Conservation (phyloP, 2,888 invertebrate genomes). For the Pachycephus smyrnensis region DNA sequence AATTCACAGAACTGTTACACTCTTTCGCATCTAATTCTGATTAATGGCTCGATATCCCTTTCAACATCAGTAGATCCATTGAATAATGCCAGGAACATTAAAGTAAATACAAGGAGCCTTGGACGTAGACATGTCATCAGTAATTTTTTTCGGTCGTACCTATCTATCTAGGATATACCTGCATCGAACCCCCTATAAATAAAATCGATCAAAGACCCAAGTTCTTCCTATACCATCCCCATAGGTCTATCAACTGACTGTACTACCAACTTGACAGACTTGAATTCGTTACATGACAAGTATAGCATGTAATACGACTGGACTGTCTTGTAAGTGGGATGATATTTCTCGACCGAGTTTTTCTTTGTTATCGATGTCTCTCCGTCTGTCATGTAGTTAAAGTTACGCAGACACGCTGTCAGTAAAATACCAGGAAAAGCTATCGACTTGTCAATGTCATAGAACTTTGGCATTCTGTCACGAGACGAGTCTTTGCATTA, state of each 20-base stretch:
- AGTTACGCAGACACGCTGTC: neutral
- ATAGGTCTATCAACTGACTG: neutral
- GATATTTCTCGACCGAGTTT: neutral
- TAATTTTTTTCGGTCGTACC: neutral
- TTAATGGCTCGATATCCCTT: conserved; percentile 19
- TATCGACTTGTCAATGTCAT: neutral
- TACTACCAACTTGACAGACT: neutral
- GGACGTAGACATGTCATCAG: neutral
- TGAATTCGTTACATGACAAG: neutral
- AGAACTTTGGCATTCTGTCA: neutral
- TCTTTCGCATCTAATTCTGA: conserved; percentile 21
- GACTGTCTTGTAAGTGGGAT: neutral
- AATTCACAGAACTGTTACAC: conserved; percentile 2
- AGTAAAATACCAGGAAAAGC: neutral
- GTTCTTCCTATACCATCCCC: neutral
- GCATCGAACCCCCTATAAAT: neutral
- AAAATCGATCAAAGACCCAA: neutral
- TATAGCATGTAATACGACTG: neutral
- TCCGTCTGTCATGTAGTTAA: neutral
- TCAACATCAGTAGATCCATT: neutral
- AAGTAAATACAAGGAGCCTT: neutral
- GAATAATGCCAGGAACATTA: neutral
- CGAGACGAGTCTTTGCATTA: neutral
- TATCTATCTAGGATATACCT: neutral
- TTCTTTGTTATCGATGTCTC: neutral